Percentiles rank a stretch among this genome's conserved stretches.
These are phyloP conservation scores for Alectura lathami DNA, from an alignment of 2,113 vertebrate species.

Conservation along the genomic window DNA sequence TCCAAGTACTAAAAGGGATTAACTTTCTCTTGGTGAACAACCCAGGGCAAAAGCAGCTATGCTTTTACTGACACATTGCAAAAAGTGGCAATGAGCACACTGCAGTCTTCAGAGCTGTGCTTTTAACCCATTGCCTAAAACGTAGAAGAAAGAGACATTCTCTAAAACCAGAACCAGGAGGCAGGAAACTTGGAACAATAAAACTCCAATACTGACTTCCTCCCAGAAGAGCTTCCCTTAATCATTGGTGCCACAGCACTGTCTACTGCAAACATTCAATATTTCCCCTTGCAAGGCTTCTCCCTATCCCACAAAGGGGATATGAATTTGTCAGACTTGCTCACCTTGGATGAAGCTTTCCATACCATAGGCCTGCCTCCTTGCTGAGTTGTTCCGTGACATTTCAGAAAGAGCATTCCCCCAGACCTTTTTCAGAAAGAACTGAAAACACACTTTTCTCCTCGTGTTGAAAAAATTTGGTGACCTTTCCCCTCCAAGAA, in stretches of 20 bases:
- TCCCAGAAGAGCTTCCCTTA: neutral
- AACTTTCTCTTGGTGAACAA: neutral
- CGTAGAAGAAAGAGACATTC: neutral
- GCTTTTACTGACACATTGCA: neutral
- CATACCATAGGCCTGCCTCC: neutral
- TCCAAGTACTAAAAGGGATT: neutral
- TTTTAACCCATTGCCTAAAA: neutral
- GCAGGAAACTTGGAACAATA: neutral
- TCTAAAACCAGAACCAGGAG: neutral
- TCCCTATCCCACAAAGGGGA: fast-evolving
- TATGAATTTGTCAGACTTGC: neutral
- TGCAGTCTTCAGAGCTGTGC: neutral
- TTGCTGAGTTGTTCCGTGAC: neutral
- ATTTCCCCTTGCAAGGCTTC: neutral
- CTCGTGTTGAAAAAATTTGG: constrained; percentile 23
- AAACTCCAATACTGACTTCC: neutral
- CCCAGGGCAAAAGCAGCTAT: neutral
- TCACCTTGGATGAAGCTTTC: neutral
- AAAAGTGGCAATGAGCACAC: neutral
- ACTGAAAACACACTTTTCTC: neutral
- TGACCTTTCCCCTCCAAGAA: neutral
- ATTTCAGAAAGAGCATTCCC: neutral
- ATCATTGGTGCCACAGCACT: neutral
- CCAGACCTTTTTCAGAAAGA: neutral
- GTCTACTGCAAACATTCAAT: neutral